Evolutionary conservation across 2,797 vertebrate genomes (phyloP).

Genomic region (Galaxias olidus): DNA sequence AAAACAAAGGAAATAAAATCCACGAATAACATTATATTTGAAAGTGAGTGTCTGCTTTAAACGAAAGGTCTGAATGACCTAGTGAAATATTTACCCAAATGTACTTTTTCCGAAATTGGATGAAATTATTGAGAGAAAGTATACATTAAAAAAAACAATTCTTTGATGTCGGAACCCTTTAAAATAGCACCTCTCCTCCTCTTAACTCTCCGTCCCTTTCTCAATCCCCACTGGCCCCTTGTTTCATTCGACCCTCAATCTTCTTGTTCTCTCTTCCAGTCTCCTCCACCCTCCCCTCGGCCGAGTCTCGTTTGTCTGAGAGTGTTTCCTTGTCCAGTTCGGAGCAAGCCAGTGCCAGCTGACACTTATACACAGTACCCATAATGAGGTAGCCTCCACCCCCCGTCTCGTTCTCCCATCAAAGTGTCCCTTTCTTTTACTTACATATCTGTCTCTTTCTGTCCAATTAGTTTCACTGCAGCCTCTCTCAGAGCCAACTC

Average conservation of each 20-base stretch:
- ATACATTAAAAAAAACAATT: no score
- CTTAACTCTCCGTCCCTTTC: neutral
- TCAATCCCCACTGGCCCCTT: neutral
- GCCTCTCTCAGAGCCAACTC: no score
- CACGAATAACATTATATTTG: no score
- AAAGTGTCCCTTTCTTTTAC: no score
- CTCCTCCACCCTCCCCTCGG: neutral
- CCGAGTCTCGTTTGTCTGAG: conserved; percentile 11
- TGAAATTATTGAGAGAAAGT: no score
- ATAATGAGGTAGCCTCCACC: conserved; percentile 2
- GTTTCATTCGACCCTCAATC: conserved; percentile 1
- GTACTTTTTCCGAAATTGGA: no score
- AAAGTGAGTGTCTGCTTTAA: no score
- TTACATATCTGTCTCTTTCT: no score
- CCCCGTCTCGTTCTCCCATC: neutral
- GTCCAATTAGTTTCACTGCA: no score
- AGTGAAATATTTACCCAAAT: no score
- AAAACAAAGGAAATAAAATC: no score
- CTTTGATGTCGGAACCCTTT: neutral
- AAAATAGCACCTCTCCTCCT: neutral
- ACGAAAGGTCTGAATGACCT: no score
- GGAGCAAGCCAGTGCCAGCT: conserved; percentile 7
- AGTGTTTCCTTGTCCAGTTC: conserved; percentile 15
- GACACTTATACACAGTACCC: conserved; percentile 15
- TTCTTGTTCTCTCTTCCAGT: neutral